Base-by-base conservation (phyloP, 2,113 vertebrate genomes). In the Lophochroa leadbeateri region DNA sequence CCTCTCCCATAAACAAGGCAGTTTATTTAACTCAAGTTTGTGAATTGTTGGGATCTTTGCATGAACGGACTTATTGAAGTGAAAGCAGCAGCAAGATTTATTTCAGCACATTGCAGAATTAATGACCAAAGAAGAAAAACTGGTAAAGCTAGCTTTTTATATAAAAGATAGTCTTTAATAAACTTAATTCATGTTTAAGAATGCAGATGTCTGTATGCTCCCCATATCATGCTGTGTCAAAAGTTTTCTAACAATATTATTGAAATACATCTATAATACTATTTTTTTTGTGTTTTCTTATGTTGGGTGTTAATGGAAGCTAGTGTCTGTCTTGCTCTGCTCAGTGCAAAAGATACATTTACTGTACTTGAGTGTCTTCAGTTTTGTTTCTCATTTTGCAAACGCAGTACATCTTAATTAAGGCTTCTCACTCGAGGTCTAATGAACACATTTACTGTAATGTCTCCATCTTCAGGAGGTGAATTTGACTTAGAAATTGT, bases 351-450 rank as follows among this genome's bases (percentile, higher is more conserved):
- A 94, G 76, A 69, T 92, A 31, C 84, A 92, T 88, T 91, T 95
- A 71, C 94, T 77, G 78, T 81, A 93, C 49, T 82, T 76, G 70
- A 86, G 37, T 21, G 55, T 93, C 85, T 90, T 95, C 87, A 93
- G 9, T 94, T 96, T 92, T 90, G 44, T 53, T 72, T 83, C 72
- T 65, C 14, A 0, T 92, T 95, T 95, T 88, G 85, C 88, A 94
- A 85, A 92, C 65, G 92, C n/a, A 39, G 65, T 96, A 70, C 52
- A 87, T 91, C 97, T 97, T 95, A 91, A 96, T 96, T 96, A 94
- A 87, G 55, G 58, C 84, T 96, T 96, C 75, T 95, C 92, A 96
- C 84, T 79, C 0, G 33, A 35, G 44, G 85, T 89, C 61, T 93
- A 89, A 94, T 84, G 43, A 95, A 82, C 83, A 76, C 24, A 21